These are phyloP conservation scores for Pseudocheirus occidentalis DNA, from an alignment of 2,797 vertebrate genomes.

Conservation along the genomic window DNA sequence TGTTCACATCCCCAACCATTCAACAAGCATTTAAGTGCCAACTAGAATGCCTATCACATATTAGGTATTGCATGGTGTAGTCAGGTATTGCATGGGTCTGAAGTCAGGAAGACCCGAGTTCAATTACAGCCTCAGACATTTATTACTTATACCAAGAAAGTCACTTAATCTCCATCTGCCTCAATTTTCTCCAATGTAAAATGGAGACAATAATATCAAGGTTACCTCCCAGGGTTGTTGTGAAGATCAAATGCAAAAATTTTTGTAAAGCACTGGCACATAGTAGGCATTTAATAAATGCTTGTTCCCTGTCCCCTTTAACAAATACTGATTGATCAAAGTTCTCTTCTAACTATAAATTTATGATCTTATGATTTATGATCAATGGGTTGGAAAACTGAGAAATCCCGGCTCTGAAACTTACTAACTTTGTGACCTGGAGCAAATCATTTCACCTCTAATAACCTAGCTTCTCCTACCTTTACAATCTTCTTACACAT, in stretches of 20 bases:
- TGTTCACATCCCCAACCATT: neutral
- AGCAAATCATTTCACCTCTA: neutral
- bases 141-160: neutral
- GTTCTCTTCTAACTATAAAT: neutral
- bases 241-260: neutral
- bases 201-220: neutral
- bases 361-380: neutral
- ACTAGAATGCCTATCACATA: neutral
- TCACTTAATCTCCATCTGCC: neutral
- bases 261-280: neutral
- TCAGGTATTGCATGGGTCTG: neutral
- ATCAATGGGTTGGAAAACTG: neutral
- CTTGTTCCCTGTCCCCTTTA: neutral
- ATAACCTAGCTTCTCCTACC: neutral
- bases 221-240: neutral
- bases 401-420: neutral
- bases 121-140: neutral
- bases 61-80: too few relatives aligned
- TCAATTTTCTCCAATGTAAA: neutral
- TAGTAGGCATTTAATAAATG: neutral
- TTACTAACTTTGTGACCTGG: neutral
- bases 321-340: neutral
- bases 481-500: neutral
- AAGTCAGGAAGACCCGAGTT: neutral
- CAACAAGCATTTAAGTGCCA: neutral